Evolutionary conservation across 2,888 invertebrate genomes (phyloP), one percentile per base, ranked within the genome.

Genomic region (Fragum fragum): DNA sequence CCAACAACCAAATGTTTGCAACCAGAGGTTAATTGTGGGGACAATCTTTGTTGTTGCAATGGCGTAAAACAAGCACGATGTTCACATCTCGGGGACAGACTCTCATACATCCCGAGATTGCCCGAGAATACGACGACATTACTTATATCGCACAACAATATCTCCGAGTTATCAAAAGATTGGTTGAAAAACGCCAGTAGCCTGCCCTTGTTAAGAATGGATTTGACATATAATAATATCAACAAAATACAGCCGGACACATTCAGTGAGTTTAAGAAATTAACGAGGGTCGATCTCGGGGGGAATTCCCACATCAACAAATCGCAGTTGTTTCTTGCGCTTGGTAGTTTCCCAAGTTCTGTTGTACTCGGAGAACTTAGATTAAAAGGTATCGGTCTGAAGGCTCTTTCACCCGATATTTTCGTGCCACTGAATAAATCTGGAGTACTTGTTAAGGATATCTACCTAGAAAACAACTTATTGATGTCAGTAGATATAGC

Each of bases 171-270:
- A n/a, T 71, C 71, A n/a, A 71, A 32, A 16, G 18, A n/a, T 1
- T 5, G n/a, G 21, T 21, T 66, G 7, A 0, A 42, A 1, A 66
- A 42, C 11, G 42, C 18, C 42, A 42, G 42, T 11, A 42, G 18
- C 16, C 23, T 66, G 9, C 29, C 39, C 0, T 11, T 66, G 9
- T 5, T n/a, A 42, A 9, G 28, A 18, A n/a, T 73, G n/a, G 28
- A 39, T 52, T 29, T 73, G 6, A 39, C 32, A 39, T n/a, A 47
- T n/a, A 73, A 73, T 29, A 29, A 36, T 32, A 73, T 73, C 26
- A 14, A 11, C 11, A 59, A 16, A 32, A 7, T 73, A 21, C 9
- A 9, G 2, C n/a, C 36, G 9, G 47, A 63, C 26, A 55, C 63
- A 11, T 73, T 73, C 47, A 23, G 9, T n/a, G 61, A 47, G 3